A percentile compares a stretch with the other conserved stretches of the same genome.
Evolutionary conservation across 2,113 vertebrate species (phyloP).

Genomic region (Eonycteris spelaea): DNA sequence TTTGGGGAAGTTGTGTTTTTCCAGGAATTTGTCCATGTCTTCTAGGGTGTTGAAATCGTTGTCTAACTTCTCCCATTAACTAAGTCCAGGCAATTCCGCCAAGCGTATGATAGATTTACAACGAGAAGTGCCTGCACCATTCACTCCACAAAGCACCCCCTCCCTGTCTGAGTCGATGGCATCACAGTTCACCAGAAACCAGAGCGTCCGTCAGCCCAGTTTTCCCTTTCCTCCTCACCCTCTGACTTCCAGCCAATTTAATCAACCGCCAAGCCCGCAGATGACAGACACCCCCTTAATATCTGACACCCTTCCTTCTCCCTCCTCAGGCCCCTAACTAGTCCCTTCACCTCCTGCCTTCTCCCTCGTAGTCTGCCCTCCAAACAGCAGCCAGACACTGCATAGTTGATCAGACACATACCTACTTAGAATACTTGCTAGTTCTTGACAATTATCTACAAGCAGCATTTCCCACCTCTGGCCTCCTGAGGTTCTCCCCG

Average conservation of each 20-base stretch:
- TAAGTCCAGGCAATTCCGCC: background rate
- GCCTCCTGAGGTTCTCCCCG: background rate
- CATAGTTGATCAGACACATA: accelerated
- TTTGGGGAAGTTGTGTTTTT: background rate
- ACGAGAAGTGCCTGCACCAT: background rate
- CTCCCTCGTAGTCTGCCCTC: background rate
- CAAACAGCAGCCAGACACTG: background rate
- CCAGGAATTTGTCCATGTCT: background rate
- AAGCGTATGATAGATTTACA: background rate
- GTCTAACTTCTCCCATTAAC: background rate
- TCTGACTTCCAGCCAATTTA: background rate
- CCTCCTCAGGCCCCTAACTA: accelerated
- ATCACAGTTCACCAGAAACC: background rate
- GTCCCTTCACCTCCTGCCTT: background rate
- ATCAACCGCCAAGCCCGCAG: background rate
- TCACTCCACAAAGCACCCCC: background rate
- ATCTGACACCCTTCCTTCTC: background rate
- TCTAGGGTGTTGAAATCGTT: background rate
- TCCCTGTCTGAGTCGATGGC: background rate
- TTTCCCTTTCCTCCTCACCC: background rate
- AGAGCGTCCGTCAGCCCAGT: accelerated
- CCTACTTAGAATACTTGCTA: background rate
- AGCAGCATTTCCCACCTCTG: background rate
- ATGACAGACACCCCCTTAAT: too few relatives aligned
- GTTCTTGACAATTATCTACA: background rate